A percentile compares a stretch with the other conserved stretches of the same genome.
phyloP scores from a whole-genome alignment of 2,888 invertebrate genomes.

The Drosophila picticornis region DNA sequence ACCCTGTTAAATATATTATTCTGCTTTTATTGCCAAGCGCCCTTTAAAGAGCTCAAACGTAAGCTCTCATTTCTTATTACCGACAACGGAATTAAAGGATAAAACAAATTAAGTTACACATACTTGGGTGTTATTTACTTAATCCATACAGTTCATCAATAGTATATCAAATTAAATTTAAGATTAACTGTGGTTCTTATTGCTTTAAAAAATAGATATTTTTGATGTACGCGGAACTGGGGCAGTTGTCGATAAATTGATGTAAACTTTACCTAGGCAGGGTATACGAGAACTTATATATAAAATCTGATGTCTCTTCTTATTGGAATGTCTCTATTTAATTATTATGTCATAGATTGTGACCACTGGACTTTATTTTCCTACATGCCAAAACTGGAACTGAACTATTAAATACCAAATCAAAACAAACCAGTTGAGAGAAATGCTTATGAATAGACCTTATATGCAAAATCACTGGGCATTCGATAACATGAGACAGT shows the following conservation, averaged over 20 bases:
- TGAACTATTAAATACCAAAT: conserved; percentile 26
- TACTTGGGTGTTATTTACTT: background rate
- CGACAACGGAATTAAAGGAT: background rate
- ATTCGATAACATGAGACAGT: conserved; percentile 40
- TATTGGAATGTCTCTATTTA: conserved; percentile 2
- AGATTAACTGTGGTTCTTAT: background rate
- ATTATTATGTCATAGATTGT: conserved; percentile 44
- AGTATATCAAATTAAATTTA: background rate
- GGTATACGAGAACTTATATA: background rate
- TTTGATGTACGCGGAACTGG: background rate
- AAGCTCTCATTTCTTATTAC: background rate
- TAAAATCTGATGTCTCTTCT: background rate
- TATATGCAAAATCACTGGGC: conserved; percentile 44
- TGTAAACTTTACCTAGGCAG: background rate
- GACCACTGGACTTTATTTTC: conserved; percentile 18
- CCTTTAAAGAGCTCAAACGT: background rate
- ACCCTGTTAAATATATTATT: background rate
- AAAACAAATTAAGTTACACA: background rate
- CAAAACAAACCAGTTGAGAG: conserved; percentile 46
- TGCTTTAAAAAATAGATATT: background rate
- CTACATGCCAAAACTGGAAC: conserved; percentile 27
- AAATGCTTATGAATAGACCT: conserved; percentile 38
- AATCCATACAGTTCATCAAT: background rate
- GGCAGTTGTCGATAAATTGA: background rate
- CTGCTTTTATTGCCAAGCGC: background rate